Evolutionary conservation across 2,888 invertebrate genomes (phyloP).

Genomic region (Neoascia interrupta): DNA sequence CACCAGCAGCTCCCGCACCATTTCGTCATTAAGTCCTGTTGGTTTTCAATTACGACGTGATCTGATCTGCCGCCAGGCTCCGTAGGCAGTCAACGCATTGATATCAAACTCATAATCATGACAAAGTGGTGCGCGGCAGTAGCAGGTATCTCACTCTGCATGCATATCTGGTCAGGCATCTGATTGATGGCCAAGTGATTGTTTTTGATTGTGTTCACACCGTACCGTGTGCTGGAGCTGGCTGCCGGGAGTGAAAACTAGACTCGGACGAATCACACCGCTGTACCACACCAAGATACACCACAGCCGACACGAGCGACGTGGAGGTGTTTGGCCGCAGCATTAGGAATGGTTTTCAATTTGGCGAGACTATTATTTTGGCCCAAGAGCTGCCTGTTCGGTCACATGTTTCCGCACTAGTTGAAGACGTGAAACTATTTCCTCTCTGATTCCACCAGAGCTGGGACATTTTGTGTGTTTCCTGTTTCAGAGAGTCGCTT

Average conservation of each 20-base stretch:
- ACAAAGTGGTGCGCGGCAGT: slow-evolving; percentile 50
- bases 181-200: slow-evolving; percentile 66
- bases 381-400: slow-evolving; percentile 19
- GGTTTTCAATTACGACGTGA: slow-evolving; percentile 69
- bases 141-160: slow-evolving; percentile 47
- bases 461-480: slow-evolving; percentile 25
- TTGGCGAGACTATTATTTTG: slow-evolving; percentile 35
- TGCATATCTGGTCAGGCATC: slow-evolving; percentile 45
- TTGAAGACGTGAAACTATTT: slow-evolving; percentile 62
- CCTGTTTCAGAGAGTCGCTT: slow-evolving; percentile 14
- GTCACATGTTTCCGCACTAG: slow-evolving; percentile 60
- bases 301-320: slow-evolving; percentile 6
- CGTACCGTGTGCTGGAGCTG: slow-evolving; percentile 15
- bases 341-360: slow-evolving; percentile 50
- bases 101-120: slow-evolving; percentile 68
- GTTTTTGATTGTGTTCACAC: slow-evolving; percentile 64
- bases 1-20: slow-evolving; percentile 66
- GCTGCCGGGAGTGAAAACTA: slow-evolving; percentile 22
- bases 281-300: slow-evolving; percentile 3
- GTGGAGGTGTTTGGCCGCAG: slow-evolving; percentile 13
- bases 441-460: slow-evolving; percentile 46
- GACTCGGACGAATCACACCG: slow-evolving; percentile 25
- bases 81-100: slow-evolving; percentile 63
- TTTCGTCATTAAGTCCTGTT: slow-evolving; percentile 69
- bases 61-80: slow-evolving; percentile 63